Evolutionary conservation across 2,797 vertebrate genomes (phyloP).

Genomic region (Phrynocephalus guinanensis): DNA sequence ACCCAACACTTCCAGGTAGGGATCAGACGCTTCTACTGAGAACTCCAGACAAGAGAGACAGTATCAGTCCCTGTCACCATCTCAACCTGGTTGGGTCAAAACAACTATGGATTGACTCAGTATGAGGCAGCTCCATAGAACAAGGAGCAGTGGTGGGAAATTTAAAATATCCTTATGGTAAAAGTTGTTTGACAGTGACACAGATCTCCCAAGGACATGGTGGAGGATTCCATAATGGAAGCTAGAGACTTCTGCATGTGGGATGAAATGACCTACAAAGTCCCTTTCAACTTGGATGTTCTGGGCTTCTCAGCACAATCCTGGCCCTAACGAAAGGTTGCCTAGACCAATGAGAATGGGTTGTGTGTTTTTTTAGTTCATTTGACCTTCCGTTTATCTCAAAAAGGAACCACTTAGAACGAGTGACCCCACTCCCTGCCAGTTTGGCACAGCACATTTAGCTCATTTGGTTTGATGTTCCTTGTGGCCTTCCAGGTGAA

Average conservation of each 20-base stretch:
- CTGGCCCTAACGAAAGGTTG: too few species aligned
- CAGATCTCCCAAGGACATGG: background rate
- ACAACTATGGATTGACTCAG: background rate
- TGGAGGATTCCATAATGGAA: background rate
- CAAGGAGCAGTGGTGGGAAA: background rate
- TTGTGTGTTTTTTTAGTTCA: background rate
- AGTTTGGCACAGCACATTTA: background rate
- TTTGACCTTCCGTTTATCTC: background rate
- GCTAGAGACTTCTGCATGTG: background rate
- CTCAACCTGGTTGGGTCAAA: too few species aligned
- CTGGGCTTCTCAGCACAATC: background rate
- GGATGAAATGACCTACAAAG: background rate
- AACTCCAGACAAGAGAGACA: too few species aligned
- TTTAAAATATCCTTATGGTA: background rate
- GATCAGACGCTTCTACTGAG: too few species aligned
- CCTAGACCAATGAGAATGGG: background rate
- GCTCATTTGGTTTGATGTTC: background rate
- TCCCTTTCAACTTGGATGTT: background rate
- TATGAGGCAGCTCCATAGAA: too few species aligned
- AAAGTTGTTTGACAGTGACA: background rate
- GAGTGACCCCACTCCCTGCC: background rate
- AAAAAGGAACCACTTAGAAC: background rate
- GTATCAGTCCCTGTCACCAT: too few species aligned
- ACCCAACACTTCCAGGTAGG: too few species aligned
- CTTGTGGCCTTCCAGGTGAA: constrained; percentile 85